Conservation (phyloP, 2,113 vertebrate genomes). For the Podarcis raffonei region DNA sequence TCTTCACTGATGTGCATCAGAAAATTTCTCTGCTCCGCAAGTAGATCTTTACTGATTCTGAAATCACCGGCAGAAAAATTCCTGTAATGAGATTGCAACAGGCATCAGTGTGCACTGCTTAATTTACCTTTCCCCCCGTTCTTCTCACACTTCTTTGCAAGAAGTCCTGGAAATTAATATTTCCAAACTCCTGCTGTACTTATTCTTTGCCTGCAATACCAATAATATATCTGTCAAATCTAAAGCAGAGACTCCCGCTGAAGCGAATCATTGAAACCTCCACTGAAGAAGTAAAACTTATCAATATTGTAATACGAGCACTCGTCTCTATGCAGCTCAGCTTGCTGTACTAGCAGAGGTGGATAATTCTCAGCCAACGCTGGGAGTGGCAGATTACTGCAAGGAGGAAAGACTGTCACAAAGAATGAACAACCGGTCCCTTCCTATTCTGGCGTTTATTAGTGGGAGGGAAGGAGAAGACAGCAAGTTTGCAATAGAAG, state of each 20-base stretch:
- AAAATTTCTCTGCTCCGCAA: constrained; percentile 15
- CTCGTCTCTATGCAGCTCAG: background rate
- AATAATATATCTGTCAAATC: constrained; percentile 13
- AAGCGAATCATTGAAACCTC: background rate
- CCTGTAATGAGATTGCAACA: constrained; percentile 33
- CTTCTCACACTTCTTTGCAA: background rate
- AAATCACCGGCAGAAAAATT: constrained; percentile 26
- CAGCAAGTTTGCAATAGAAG: constrained; percentile 34
- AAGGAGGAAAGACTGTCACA: constrained; percentile 58
- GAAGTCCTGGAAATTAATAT: constrained; percentile 33
- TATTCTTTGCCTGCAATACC: background rate
- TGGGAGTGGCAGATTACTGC: background rate
- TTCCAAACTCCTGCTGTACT: constrained; percentile 27
- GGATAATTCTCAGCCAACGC: constrained; percentile 47
- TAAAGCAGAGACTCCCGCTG: constrained; percentile 12
- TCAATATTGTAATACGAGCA: background rate
- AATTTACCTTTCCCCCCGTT: constrained; percentile 11
- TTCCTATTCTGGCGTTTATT: constrained; percentile 13
- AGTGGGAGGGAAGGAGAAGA: constrained; percentile 13
- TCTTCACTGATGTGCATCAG: constrained; percentile 33
- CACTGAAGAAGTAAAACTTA: background rate
- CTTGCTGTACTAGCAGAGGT: constrained; percentile 6
- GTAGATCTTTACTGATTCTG: constrained; percentile 14
- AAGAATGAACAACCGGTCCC: constrained; percentile 40
- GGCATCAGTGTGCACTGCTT: constrained; percentile 5